Evolutionary conservation across 2,797 vertebrate species (phyloP).

Genomic region (Buphagus erythrorhynchus): DNA sequence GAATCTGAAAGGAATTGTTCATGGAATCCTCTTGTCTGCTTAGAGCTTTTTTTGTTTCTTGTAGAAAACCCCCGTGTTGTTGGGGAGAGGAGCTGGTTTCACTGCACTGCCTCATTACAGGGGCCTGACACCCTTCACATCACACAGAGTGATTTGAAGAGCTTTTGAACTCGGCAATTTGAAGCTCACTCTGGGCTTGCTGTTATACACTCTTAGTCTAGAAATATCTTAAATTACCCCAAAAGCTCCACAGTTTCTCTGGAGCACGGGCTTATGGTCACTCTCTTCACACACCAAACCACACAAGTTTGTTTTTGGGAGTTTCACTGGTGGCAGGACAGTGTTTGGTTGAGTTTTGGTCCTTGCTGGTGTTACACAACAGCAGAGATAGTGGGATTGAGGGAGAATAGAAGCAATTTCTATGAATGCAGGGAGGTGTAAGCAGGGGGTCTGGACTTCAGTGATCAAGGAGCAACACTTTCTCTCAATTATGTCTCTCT

Average conservation of each 20-base stretch:
- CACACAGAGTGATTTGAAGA: background rate
- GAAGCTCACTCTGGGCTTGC: background rate
- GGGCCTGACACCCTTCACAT: background rate
- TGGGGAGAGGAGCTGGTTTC: background rate
- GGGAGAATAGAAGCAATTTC: conserved; percentile 61
- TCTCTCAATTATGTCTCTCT: conserved; percentile 76
- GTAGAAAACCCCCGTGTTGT: fast-evolving
- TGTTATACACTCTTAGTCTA: background rate
- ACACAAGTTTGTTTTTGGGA: conserved; percentile 3
- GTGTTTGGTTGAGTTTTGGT: conserved; percentile 3
- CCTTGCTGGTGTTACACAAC: background rate
- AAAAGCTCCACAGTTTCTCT: background rate
- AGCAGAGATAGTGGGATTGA: conserved; percentile 12
- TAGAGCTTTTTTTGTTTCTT: background rate
- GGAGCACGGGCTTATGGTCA: background rate
- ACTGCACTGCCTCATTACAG: background rate
- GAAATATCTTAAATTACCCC: conserved; percentile 4
- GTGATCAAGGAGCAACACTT: conserved; percentile 74
- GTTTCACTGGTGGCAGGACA: background rate
- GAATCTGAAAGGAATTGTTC: background rate
- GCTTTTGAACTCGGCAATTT: background rate
- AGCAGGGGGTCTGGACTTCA: conserved; percentile 70
- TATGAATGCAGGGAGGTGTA: conserved; percentile 64
- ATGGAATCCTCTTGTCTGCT: background rate
- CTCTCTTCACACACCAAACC: background rate